A percentile compares a stretch with the other conserved stretches of the same genome.
phyloP scores from a whole-genome alignment of 2,888 invertebrate species.

The Nudaria mundana region DNA sequence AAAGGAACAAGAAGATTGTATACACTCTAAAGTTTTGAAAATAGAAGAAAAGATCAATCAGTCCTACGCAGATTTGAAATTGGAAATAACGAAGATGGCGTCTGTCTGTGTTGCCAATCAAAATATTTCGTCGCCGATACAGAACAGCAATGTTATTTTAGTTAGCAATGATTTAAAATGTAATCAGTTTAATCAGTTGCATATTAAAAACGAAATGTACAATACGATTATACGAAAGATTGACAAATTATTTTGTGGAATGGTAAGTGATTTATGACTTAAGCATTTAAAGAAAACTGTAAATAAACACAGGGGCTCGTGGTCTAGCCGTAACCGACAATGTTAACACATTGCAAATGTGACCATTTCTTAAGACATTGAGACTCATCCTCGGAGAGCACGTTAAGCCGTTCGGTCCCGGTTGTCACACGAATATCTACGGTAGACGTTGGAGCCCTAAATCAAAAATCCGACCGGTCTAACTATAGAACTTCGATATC shows the following conservation, averaged over 20 bases:
- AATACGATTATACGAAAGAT: constrained; percentile 69
- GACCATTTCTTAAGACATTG: too few species aligned
- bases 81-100: constrained; percentile 52
- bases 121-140: constrained; percentile 49
- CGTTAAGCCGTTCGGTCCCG: too few species aligned
- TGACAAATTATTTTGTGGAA: constrained; percentile 67
- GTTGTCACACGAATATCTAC: too few species aligned
- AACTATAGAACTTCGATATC: too few species aligned
- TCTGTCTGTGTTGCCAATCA: constrained; percentile 48
- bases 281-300: too few species aligned
- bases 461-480: too few species aligned
- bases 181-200: constrained; percentile 55
- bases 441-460: too few species aligned
- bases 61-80: constrained; percentile 61
- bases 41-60: constrained; percentile 58
- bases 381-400: too few species aligned
- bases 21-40: constrained; percentile 60
- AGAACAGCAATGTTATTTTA: constrained; percentile 62
- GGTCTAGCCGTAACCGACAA: too few species aligned
- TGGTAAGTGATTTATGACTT: constrained; percentile 64
- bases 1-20: constrained; percentile 58
- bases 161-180: constrained; percentile 59
- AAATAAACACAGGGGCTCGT: too few species aligned
- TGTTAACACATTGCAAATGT: too few species aligned
- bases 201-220: constrained; percentile 63